phyloP scores from a whole-genome alignment of 2,797 vertebrate genomes.

The Erithacus rubecula region DNA sequence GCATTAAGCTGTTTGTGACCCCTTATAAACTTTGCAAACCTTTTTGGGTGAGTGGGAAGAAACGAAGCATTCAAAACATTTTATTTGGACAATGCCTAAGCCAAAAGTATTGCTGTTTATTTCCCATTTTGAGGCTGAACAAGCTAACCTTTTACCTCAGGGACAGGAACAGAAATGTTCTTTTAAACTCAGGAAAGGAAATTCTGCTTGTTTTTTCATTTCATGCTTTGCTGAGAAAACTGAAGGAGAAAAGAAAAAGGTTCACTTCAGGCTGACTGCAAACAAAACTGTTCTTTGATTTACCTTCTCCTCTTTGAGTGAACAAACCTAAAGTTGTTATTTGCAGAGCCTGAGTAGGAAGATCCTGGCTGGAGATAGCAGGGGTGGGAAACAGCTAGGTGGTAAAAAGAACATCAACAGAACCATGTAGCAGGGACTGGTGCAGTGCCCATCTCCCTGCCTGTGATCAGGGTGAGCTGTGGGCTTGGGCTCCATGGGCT shows the following conservation, averaged over 20 bases:
- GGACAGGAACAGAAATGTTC: slow-evolving; percentile 24
- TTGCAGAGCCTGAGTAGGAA: slow-evolving; percentile 24
- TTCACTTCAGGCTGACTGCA: slow-evolving; percentile 39
- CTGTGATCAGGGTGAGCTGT: background rate
- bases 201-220: slow-evolving; percentile 38
- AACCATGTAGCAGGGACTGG: background rate
- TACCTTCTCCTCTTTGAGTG: slow-evolving; percentile 3
- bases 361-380: slow-evolving; percentile 2
- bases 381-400: background rate
- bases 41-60: background rate
- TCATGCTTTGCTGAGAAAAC: slow-evolving; percentile 43
- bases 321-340: slow-evolving; percentile 30
- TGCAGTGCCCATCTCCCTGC: background rate
- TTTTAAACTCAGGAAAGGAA: slow-evolving; percentile 21
- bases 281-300: slow-evolving; percentile 44
- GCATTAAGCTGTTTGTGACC: background rate
- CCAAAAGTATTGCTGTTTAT: background rate
- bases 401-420: background rate
- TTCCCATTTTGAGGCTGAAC: slow-evolving; percentile 24
- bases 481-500: background rate
- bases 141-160: slow-evolving; percentile 43
- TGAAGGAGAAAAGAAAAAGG: slow-evolving; percentile 6
- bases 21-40: background rate
- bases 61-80: background rate
- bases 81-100: slow-evolving; percentile 2